These are phyloP conservation scores for Drosophila varians DNA, from an alignment of 1,140 invertebrate genomes.

Conservation along the genomic window DNA sequence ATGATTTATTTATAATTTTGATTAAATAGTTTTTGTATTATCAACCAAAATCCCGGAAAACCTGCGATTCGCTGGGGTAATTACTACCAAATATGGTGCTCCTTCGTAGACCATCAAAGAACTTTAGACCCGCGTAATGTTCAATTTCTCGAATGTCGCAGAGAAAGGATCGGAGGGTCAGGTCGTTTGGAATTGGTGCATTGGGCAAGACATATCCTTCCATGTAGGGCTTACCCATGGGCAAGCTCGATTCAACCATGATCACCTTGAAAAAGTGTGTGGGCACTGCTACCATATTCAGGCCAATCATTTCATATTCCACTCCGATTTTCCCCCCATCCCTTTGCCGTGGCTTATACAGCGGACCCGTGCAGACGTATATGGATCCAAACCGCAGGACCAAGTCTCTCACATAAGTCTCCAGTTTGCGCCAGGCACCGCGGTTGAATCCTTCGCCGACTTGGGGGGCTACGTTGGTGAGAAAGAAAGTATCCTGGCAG, in stretches of 20 bases:
- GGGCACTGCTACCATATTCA: constrained; percentile 97
- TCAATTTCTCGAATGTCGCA: constrained; percentile 96
- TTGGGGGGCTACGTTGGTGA: constrained; percentile 98
- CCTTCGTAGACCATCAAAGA: constrained; percentile 90
- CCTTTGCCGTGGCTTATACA: constrained; percentile 94
- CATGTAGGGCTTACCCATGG: constrained; percentile 90
- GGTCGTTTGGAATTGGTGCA: constrained; percentile 89
- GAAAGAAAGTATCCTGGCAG: constrained; percentile 93
- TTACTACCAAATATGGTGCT: constrained; percentile 82
- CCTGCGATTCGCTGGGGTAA: constrained; percentile 54
- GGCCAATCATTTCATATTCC: constrained; percentile 97
- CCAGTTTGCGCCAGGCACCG: constrained; percentile 91
- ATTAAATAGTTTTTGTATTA: background rate
- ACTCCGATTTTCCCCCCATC: constrained; percentile 94
- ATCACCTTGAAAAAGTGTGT: constrained; percentile 99
- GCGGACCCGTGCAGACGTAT: constrained; percentile 97
- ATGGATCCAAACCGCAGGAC: constrained; percentile 93
- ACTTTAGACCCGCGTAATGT: constrained; percentile 94
- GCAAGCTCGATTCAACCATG: constrained; percentile 88
- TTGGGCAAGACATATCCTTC: constrained; percentile 98
- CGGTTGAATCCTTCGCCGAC: constrained; percentile 98
- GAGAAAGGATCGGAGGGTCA: constrained; percentile 89
- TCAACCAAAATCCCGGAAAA: constrained; percentile 56
- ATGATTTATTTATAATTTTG: background rate
- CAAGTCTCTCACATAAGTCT: constrained; percentile 85